Conservation (phyloP, 1,140 invertebrate genomes). For the Procambarus clarkii region DNA sequence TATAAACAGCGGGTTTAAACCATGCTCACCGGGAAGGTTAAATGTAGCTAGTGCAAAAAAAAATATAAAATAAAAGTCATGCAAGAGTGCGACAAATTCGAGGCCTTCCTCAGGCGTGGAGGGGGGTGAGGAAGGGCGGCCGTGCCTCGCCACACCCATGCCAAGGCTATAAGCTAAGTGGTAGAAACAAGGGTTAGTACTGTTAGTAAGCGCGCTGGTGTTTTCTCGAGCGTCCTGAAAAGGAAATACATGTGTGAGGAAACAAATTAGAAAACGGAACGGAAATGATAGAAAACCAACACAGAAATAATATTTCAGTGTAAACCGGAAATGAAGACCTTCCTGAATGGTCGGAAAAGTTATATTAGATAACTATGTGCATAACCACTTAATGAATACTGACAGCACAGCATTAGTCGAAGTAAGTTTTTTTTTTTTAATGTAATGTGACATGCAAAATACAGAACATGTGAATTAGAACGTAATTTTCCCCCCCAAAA, state of each 20-base stretch:
- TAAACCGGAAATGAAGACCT: constrained; percentile 1
- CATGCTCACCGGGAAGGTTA: neutral
- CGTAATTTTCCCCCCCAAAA: too few relatives aligned
- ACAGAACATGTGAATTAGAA: too few relatives aligned
- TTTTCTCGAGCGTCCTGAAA: constrained; percentile 63
- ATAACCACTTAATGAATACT: neutral
- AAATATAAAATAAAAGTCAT: neutral
- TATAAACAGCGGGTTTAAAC: neutral
- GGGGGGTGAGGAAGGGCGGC: neutral
- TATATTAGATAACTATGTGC: neutral
- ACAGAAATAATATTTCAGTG: neutral
- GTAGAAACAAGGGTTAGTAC: constrained; percentile 61
- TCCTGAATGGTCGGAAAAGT: constrained; percentile 1
- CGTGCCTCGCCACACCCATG: constrained; percentile 10
- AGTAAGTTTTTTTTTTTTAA: neutral
- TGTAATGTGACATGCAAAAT: neutral
- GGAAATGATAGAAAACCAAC: constrained; percentile 41
- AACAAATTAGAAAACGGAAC: constrained; percentile 41
- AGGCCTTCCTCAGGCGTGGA: neutral
- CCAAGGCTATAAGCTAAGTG: constrained; percentile 62
- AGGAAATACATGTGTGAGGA: constrained; percentile 67
- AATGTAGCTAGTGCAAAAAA: neutral
- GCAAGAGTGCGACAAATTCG: neutral
- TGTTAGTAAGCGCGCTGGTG: constrained; percentile 66
- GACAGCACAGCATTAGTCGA: neutral